phyloP scores from a whole-genome alignment of 2,113 vertebrate species.

The Aplodontia rufa region DNA sequence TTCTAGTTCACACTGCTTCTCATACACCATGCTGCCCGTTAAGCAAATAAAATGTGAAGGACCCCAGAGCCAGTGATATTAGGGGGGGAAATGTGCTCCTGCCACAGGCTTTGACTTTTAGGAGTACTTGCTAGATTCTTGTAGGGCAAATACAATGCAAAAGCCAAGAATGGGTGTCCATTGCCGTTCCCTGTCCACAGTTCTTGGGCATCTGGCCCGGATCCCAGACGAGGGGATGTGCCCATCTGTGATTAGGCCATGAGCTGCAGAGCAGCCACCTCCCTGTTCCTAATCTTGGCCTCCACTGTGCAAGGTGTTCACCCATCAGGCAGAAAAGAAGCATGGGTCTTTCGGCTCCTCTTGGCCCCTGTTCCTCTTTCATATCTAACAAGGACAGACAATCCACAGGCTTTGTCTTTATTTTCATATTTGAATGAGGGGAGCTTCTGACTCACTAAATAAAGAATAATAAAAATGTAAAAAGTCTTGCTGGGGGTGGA shows the following conservation, averaged over 20 bases:
- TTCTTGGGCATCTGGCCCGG: background rate
- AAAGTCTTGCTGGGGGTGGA: too few species aligned
- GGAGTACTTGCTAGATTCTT: too few species aligned
- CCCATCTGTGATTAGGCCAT: accelerated
- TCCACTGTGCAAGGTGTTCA: accelerated
- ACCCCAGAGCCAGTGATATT: background rate
- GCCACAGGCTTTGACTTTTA: background rate
- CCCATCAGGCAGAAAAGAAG: background rate
- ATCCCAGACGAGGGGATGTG: too few species aligned
- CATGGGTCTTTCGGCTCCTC: accelerated
- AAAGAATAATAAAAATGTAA: conserved; percentile 1
- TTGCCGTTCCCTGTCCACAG: background rate
- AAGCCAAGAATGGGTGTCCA: background rate
- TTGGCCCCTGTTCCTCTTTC: background rate
- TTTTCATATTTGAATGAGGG: background rate
- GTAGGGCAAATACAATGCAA: background rate
- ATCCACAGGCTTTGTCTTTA: background rate
- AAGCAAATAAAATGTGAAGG: background rate
- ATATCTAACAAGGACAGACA: background rate
- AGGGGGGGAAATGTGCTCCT: background rate
- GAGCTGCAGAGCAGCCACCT: background rate
- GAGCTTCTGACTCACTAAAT: background rate
- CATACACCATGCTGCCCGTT: background rate
- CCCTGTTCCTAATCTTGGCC: background rate
- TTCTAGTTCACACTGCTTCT: background rate